phyloP scores from a whole-genome alignment of 2,113 vertebrate genomes.

The Rhinoderma darwinii region DNA sequence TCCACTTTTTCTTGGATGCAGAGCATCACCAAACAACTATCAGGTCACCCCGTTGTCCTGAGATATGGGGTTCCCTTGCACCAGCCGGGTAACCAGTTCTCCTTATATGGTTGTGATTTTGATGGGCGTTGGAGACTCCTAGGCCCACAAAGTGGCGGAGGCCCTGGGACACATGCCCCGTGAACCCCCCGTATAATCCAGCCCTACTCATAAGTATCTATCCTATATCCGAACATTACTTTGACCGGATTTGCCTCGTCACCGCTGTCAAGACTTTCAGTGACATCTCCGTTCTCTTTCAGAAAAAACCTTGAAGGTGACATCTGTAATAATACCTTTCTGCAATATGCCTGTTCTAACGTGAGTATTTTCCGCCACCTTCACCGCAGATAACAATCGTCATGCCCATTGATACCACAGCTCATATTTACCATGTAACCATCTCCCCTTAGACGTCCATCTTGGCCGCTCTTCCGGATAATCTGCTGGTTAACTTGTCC shows the following conservation, averaged over 20 bases:
- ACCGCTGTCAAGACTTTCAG: not conserved
- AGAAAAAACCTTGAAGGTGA: not conserved
- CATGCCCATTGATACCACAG: too few relatives aligned
- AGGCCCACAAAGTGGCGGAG: not conserved
- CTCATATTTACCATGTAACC: not conserved
- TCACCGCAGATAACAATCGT: not conserved
- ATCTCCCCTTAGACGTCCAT: not conserved
- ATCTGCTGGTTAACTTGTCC: conserved; percentile 62
- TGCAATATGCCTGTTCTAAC: not conserved
- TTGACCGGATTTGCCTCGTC: not conserved
- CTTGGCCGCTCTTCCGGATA: conserved; percentile 24
- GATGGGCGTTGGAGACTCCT: not conserved
- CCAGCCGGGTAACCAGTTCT: too few relatives aligned
- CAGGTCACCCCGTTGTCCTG: too few relatives aligned
- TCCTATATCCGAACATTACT: too few relatives aligned
- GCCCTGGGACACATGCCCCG: not conserved
- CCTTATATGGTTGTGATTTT: not conserved
- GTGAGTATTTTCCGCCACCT: conserved; percentile 3
- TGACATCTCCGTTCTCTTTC: not conserved
- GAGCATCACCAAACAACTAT: too few relatives aligned
- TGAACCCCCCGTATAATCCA: too few relatives aligned
- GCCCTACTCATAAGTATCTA: too few relatives aligned
- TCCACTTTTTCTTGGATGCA: too few relatives aligned
- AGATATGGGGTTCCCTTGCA: too few relatives aligned
- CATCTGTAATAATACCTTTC: not conserved